Conservation (phyloP, 2,113 vertebrate species). For the Microtus oregoni region DNA sequence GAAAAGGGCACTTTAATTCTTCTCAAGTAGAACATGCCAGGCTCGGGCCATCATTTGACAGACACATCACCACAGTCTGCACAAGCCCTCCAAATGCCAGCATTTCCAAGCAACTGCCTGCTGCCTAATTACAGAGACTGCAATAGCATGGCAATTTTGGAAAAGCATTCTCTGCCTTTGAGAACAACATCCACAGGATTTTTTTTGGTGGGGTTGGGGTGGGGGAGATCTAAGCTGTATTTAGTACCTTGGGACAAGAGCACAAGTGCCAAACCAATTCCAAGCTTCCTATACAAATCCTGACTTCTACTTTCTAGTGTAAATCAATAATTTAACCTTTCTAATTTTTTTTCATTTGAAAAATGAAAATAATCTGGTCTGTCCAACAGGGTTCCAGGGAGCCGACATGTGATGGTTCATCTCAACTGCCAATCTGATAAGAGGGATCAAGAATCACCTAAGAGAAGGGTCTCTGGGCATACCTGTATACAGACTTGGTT, state of each 20-base stretch:
- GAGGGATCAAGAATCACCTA: not conserved
- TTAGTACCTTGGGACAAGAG: not conserved
- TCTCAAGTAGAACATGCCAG: conserved; percentile 24
- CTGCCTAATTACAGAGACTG: not conserved
- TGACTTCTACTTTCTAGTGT: not conserved
- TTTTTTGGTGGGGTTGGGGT: not conserved
- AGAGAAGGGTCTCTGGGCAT: not conserved
- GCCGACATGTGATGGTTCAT: not conserved
- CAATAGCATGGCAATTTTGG: not conserved
- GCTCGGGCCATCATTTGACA: not conserved
- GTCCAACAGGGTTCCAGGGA: not conserved
- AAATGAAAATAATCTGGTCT: conserved; percentile 26
- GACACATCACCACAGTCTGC: not conserved
- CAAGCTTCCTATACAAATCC: conserved; percentile 34
- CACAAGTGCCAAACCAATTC: conserved; percentile 5
- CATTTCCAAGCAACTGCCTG: conserved; percentile 22
- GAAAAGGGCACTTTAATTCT: conserved; percentile 47
- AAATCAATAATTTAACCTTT: not conserved
- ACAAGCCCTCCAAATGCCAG: not conserved
- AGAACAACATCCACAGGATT: conserved; percentile 34
- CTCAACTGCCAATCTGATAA: not conserved
- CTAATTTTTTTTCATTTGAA: conserved; percentile 24
- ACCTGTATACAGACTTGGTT: not conserved
- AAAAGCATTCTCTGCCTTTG: not conserved
- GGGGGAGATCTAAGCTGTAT: not conserved